These are phyloP conservation scores for Podarcis siculus DNA, from an alignment of 2,797 vertebrate genomes.

Conservation along the genomic window DNA sequence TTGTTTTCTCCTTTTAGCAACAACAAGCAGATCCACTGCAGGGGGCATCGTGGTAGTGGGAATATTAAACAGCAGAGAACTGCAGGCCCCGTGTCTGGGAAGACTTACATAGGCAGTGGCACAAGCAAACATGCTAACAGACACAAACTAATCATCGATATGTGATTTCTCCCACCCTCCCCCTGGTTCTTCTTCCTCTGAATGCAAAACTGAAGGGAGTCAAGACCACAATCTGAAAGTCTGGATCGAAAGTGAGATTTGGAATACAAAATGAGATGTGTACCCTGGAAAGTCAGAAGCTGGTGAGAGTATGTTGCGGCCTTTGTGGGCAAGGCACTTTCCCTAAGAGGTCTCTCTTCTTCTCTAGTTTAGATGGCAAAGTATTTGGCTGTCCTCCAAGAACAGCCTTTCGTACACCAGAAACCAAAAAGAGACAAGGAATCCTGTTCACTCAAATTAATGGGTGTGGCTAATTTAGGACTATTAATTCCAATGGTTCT, in stretches of 20 bases:
- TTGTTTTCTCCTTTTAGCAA: constrained; percentile 55
- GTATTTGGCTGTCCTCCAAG: neutral
- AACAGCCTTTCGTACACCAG: neutral
- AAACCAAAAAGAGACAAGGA: neutral
- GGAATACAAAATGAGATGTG: neutral
- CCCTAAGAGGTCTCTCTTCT: neutral
- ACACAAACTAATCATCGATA: neutral
- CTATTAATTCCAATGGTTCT: no score
- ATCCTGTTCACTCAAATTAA: neutral
- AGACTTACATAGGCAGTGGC: constrained; percentile 35
- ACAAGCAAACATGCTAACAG: constrained; percentile 10
- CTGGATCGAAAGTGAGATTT: neutral
- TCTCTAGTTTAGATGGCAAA: neutral
- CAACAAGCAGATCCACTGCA: constrained; percentile 36
- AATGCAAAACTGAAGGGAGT: neutral
- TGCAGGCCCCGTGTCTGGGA: constrained; percentile 31
- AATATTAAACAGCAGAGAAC: constrained; percentile 40
- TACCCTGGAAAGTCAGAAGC: neutral
- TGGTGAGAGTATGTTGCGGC: neutral
- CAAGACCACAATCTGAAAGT: neutral
- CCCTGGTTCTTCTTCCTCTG: neutral
- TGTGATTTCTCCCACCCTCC: no score
- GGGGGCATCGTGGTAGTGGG: constrained; percentile 25
- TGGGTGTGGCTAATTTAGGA: no score
- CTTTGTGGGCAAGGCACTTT: neutral